Conservation (phyloP, 1,140 invertebrate genomes). For the Aphis craccivora region DNA sequence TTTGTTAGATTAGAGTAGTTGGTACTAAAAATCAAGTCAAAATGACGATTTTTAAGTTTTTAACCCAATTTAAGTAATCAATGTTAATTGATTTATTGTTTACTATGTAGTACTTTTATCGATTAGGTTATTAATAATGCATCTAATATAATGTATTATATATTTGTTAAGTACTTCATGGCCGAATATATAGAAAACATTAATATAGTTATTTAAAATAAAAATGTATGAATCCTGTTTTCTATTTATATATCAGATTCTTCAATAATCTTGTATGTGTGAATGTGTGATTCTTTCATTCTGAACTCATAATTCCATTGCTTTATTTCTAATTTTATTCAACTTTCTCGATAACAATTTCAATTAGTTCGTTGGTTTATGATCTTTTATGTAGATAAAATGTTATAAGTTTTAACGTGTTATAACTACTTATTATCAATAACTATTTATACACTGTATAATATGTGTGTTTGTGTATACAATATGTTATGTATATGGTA, state of each 20-base stretch:
- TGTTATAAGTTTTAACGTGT: no score
- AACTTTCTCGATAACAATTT: background rate
- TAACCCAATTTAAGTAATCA: background rate
- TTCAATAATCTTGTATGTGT: background rate
- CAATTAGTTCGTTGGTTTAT: background rate
- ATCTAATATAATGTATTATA: background rate
- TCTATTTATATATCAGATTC: background rate
- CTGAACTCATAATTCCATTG: background rate
- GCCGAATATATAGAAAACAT: background rate
- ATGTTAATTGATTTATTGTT: background rate
- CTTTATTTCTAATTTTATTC: background rate
- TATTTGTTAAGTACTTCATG: background rate
- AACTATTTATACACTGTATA: background rate
- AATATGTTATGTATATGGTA: background rate
- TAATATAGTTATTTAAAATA: background rate
- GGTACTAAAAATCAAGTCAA: background rate
- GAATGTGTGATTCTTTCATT: background rate
- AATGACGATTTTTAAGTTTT: background rate
- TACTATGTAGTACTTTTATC: background rate
- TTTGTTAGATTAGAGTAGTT: background rate
- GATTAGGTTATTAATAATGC: background rate
- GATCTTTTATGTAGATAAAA: background rate
- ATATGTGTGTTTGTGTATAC: background rate
- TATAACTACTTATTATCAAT: background rate
- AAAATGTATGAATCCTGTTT: background rate